Evolutionary conservation across 2,888 invertebrate species (phyloP).

Genomic region (Pimpla rufipes): DNA sequence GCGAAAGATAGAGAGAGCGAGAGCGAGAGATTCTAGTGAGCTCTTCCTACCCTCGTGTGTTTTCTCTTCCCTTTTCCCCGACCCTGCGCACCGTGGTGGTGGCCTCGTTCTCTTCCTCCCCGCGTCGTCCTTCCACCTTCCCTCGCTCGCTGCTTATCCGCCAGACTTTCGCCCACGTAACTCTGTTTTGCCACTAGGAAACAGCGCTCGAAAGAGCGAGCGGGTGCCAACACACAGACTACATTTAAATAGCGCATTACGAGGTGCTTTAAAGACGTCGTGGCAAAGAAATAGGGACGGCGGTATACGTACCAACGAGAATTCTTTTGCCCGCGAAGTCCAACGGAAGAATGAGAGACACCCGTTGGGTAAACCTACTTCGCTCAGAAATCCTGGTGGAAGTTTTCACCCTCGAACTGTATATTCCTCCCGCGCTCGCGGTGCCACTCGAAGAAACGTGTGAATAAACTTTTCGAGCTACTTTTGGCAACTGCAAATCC

Average conservation of each 20-base stretch:
- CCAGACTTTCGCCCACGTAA: slow-evolving; percentile 38
- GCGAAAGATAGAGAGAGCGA: slow-evolving; percentile 49
- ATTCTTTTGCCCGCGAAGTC: slow-evolving; percentile 37
- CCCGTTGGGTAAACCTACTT: slow-evolving; percentile 45
- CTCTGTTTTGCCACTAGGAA: slow-evolving; percentile 69
- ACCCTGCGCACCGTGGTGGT: slow-evolving; percentile 27
- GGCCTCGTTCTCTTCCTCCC: slow-evolving; percentile 40
- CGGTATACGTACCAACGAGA: slow-evolving; percentile 56
- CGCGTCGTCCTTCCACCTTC: slow-evolving; percentile 37
- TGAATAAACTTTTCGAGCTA: slow-evolving; percentile 66
- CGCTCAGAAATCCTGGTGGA: slow-evolving; percentile 4
- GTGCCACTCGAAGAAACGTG: slow-evolving; percentile 34
- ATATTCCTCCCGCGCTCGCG: background rate
- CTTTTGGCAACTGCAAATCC: background rate
- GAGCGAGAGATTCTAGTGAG: slow-evolving; percentile 34
- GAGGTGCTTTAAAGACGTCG: slow-evolving; percentile 67
- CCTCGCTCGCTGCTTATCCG: slow-evolving; percentile 49
- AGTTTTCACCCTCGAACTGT: slow-evolving; percentile 22
- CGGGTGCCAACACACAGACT: slow-evolving; percentile 58
- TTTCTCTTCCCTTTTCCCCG: slow-evolving; percentile 37
- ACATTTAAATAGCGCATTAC: slow-evolving; percentile 77
- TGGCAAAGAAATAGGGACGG: slow-evolving; percentile 31
- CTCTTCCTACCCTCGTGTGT: slow-evolving; percentile 34
- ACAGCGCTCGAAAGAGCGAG: slow-evolving; percentile 50
- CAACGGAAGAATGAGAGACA: slow-evolving; percentile 34